phyloP scores from a whole-genome alignment of 2,888 invertebrate species.

The Cybosia mesomella region DNA sequence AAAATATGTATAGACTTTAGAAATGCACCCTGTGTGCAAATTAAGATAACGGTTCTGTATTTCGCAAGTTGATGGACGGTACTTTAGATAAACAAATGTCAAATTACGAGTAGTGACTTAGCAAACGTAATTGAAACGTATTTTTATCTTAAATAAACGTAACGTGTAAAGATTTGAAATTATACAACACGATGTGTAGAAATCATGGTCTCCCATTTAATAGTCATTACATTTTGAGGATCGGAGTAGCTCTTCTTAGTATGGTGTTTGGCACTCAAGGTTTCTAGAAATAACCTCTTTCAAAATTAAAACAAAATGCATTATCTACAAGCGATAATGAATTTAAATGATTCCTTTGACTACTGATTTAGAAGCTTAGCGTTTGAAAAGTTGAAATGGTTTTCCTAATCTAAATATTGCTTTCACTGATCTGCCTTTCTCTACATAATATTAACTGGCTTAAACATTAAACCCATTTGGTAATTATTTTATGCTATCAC shows the following conservation, averaged over 20 bases:
- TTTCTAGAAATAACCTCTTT: constrained; percentile 1
- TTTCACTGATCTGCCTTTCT: constrained; percentile 43
- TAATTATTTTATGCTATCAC: constrained; percentile 14
- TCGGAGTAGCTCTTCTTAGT: constrained; percentile 26
- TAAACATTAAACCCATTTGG: constrained; percentile 44
- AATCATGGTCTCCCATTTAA: constrained; percentile 43
- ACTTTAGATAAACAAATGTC: constrained; percentile 6
- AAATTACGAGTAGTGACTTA: constrained; percentile 16
- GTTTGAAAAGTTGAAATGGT: constrained; percentile 29
- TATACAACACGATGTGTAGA: constrained; percentile 29
- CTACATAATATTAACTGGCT: constrained; percentile 46
- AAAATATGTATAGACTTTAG: not conserved
- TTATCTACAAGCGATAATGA: constrained; percentile 13
- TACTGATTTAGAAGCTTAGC: constrained; percentile 55
- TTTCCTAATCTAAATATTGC: constrained; percentile 37
- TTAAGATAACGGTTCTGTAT: constrained; percentile 15
- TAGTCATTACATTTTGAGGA: constrained; percentile 23
- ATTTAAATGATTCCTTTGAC: constrained; percentile 62
- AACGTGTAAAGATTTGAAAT: constrained; percentile 30
- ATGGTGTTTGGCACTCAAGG: constrained; percentile 14
- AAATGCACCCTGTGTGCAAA: constrained; percentile 15
- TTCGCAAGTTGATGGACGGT: not conserved
- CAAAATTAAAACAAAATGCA: constrained; percentile 14
- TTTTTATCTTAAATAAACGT: constrained; percentile 12
- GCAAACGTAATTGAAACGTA: constrained; percentile 23